Evolutionary conservation across 1,140 invertebrate species (phyloP).

Genomic region (Pachyrhynchus sulphureomaculatus): DNA sequence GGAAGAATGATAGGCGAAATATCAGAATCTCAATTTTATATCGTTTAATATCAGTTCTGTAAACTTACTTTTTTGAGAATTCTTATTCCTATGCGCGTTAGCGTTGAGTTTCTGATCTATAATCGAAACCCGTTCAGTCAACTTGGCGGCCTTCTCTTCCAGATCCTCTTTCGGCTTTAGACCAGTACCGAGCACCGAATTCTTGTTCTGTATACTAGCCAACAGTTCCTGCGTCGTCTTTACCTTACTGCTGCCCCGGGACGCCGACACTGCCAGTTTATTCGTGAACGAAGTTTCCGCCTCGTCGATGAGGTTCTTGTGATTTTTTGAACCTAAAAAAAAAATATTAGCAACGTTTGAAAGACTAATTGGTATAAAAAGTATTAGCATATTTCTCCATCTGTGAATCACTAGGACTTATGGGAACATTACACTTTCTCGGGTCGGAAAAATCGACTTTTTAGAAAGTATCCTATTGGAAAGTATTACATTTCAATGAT

Average conservation of each 20-base stretch:
- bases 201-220: constrained; percentile 71
- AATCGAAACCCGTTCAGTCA: constrained; percentile 49
- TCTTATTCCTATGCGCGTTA: constrained; percentile 45
- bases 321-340: constrained; percentile 59
- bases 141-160: constrained; percentile 47
- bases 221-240: constrained; percentile 84
- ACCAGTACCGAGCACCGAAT: constrained; percentile 37
- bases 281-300: constrained; percentile 61
- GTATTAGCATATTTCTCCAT: too few relatives aligned
- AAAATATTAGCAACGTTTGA: neutral
- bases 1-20: too few relatives aligned
- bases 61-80: constrained; percentile 42
- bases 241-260: constrained; percentile 68
- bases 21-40: too few relatives aligned
- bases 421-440: too few relatives aligned
- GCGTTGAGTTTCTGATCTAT: constrained; percentile 50
- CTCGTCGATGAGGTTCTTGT: constrained; percentile 55
- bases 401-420: too few relatives aligned
- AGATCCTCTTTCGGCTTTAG: constrained; percentile 45
- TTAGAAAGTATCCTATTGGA: too few relatives aligned
- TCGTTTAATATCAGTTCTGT: too few relatives aligned
- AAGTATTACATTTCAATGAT: too few relatives aligned
- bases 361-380: neutral
- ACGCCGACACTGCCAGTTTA: constrained; percentile 64
- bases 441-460: too few relatives aligned